A percentile compares a stretch with the other conserved stretches of the same genome.
These are phyloP conservation scores for Berghia stephanieae DNA, from an alignment of 1,140 invertebrate species.

Conservation along the genomic window DNA sequence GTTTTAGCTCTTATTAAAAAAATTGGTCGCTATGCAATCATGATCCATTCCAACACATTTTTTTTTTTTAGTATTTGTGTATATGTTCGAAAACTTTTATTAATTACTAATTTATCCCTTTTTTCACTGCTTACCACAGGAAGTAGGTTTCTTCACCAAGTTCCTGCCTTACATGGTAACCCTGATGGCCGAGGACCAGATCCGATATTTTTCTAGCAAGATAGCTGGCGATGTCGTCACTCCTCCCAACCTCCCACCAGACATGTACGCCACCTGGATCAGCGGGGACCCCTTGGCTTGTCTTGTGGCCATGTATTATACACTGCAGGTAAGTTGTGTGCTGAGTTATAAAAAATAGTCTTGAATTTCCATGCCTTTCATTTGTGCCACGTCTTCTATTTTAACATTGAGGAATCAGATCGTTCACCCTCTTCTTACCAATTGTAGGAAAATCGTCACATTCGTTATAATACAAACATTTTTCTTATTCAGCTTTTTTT, in stretches of 20 bases:
- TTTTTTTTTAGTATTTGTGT: background rate
- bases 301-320: conserved; percentile 94
- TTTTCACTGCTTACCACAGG: conserved; percentile 61
- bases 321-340: conserved; percentile 74
- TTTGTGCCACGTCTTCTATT: no score
- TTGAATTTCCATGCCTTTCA: no score
- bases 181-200: conserved; percentile 96
- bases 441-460: no score
- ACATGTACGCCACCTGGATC: conserved; percentile 55
- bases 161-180: conserved; percentile 94
- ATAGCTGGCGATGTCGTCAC: conserved; percentile 70
- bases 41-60: background rate
- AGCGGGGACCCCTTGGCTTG: conserved; percentile 76
- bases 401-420: no score
- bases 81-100: background rate
- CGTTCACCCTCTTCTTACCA: no score
- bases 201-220: conserved; percentile 84
- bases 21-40: no score
- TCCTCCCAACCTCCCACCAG: conserved; percentile 73
- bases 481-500: no score
- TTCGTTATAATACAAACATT: no score
- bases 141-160: conserved; percentile 91
- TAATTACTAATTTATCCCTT: background rate
- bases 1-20: no score
- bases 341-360: no score